Base-by-base conservation (phyloP, 2,113 vertebrate genomes). In the Odontophorus gujanensis region DNA sequence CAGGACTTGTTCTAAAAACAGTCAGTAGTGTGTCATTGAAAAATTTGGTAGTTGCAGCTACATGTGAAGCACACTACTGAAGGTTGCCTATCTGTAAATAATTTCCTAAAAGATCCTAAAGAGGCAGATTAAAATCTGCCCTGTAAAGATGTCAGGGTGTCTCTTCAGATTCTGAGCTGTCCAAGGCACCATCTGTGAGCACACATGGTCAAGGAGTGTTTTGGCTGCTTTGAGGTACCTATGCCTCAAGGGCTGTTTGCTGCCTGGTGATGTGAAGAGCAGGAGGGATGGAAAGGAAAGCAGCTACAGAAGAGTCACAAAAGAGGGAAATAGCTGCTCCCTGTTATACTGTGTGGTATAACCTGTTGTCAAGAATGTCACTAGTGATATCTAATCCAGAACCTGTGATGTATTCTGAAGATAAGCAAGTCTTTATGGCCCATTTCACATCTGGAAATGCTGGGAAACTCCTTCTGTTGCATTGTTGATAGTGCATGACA, bases 1-100 rank as follows among this genome's bases (percentile, higher is more conserved):
- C 6, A 16, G 57, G 38, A 18, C 36, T 73, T 69, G 36, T 40
- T 87, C 94, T 85, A 43, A 76, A 82, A 92, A 88, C 3, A 42
- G 63, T 66, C 50, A 66, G n/a, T 45, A 24, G 0, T 80, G 76
- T 91, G 22, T 76, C 63, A 73, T n/a, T 77, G 40, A 36, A 4
- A 8, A 73, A 36, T 15, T 30, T n/a, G 13, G 58, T 68, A 72
- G 32, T 30, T 85, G 47, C 32, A 34, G 24, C 47, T 55, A 26
- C n/a, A 51, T 2, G 2, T 3, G 2, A 75, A 68, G 53, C 17
- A 43, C 12, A 0, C 81, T 57, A 48, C 59, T 62, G 72, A 66
- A 87, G 90, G 24, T 65, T 58, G 0, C 32, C 24, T 68, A 38
- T 66, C 80, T 68, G 19, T 80, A 65, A 65, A 50, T 30, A 26